Evolutionary conservation across 2,888 invertebrate genomes (phyloP).

Genomic region (Scaptodrosophila latifasciaeformis): DNA sequence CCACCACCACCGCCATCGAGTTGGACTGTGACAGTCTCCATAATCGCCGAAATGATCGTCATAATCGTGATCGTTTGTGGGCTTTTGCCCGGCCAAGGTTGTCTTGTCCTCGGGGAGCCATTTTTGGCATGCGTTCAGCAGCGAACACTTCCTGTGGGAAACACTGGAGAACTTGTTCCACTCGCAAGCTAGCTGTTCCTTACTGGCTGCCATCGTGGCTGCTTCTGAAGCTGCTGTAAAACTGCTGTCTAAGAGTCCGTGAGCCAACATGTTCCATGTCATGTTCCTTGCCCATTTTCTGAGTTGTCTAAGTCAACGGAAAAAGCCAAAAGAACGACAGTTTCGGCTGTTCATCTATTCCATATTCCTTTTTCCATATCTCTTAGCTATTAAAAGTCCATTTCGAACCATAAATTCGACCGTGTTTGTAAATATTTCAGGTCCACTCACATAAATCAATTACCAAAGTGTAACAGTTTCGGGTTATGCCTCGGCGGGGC

Average conservation of each 20-base stretch:
- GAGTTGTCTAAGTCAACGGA: conserved; percentile 2
- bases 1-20: background rate
- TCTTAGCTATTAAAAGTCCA: conserved; percentile 21
- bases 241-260: too few relatives aligned
- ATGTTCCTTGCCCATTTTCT: conserved; percentile 37
- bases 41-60: conserved; percentile 58
- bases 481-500: background rate
- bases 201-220: conserved; percentile 6
- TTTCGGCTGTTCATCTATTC: too few relatives aligned
- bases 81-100: conserved; percentile 34
- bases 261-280: conserved; percentile 30
- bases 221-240: conserved; percentile 8
- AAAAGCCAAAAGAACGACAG: background rate
- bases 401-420: conserved; percentile 7
- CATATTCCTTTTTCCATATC: too few relatives aligned
- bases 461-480: conserved; percentile 52
- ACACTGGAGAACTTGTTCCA: conserved; percentile 47
- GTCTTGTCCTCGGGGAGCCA: conserved; percentile 59
- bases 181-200: conserved; percentile 11
- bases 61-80: conserved; percentile 61
- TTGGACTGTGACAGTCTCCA: conserved; percentile 31
- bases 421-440: conserved; percentile 32
- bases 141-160: conserved; percentile 64
- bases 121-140: conserved; percentile 62
- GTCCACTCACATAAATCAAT: conserved; percentile 53